Percentiles rank a stretch among this genome's conserved stretches.
Evolutionary conservation across 2,888 invertebrate species (phyloP).

Genomic region (Cenopis cana): DNA sequence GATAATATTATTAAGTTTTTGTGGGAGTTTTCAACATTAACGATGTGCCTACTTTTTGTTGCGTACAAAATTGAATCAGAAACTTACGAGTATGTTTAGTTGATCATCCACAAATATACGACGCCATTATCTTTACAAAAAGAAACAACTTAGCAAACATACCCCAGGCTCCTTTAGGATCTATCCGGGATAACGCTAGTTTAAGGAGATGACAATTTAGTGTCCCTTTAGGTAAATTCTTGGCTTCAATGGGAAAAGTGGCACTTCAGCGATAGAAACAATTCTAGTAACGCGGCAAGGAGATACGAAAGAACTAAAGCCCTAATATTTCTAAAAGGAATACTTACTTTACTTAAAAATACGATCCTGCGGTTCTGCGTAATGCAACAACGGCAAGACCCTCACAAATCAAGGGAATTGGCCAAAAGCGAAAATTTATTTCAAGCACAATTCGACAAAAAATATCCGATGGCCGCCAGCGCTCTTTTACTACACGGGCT

Average conservation of each 20-base stretch:
- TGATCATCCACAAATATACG: background rate
- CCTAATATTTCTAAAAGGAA: conserved; percentile 37
- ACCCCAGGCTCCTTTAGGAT: too few relatives aligned
- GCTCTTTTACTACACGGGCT: conserved; percentile 36
- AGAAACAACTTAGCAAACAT: background rate
- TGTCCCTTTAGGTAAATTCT: background rate
- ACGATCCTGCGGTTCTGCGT: conserved; percentile 39
- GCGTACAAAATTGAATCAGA: conserved; percentile 23
- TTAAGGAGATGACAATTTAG: background rate
- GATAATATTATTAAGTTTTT: conserved; percentile 37
- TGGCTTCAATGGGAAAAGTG: conserved; percentile 3
- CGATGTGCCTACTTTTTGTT: conserved; percentile 25
- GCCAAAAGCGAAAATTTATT: conserved; percentile 43
- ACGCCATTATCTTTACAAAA: background rate
- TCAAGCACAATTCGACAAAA: conserved; percentile 41
- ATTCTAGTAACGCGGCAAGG: conserved; percentile 11
- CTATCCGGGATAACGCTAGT: too few relatives aligned
- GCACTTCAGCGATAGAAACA: conserved; percentile 10
- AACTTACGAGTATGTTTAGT: background rate
- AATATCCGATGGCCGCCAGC: conserved; percentile 40
- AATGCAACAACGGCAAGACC: conserved; percentile 41
- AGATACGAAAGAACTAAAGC: conserved; percentile 20
- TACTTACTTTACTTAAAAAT: conserved; percentile 37
- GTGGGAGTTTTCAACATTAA: conserved; percentile 32
- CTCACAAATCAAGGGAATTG: conserved; percentile 44